These are phyloP conservation scores for Charina bottae DNA, from an alignment of 2,113 vertebrate genomes.

Conservation along the genomic window DNA sequence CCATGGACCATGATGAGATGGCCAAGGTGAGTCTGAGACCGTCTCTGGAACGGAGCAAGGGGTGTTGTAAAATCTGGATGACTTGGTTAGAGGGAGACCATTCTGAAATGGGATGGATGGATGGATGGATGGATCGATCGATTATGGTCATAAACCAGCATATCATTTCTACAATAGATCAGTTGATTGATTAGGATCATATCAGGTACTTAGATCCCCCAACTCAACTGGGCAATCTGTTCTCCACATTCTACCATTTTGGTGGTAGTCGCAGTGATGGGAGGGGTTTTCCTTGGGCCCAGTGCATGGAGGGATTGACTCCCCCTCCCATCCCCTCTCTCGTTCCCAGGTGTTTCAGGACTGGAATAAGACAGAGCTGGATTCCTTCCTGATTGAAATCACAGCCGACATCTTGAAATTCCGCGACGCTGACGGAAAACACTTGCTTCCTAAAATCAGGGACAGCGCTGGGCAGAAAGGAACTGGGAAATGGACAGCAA, in stretches of 20 bases:
- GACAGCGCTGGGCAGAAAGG: conserved; percentile 97
- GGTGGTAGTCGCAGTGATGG: background rate
- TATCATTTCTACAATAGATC: background rate
- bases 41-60: no score
- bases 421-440: conserved; percentile 80
- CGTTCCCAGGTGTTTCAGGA: conserved; percentile 81
- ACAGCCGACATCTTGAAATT: conserved; percentile 93
- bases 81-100: background rate
- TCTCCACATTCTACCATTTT: no score
- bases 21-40: conserved; percentile 85
- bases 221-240: background rate
- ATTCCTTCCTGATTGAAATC: conserved; percentile 98
- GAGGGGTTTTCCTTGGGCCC: background rate
- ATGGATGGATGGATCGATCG: background rate
- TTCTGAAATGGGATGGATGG: background rate
- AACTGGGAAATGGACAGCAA: conserved; percentile 97
- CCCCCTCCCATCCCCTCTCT: background rate
- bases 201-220: background rate
- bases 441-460: conserved; percentile 91
- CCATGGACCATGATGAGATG: conserved; percentile 91
- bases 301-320: background rate
- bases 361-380: conserved; percentile 97
- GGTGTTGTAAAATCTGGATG: background rate
- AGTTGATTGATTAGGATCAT: background rate
- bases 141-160: background rate